Evolutionary conservation across 2,113 vertebrate species (phyloP), one percentile per base, ranked within the genome.

Genomic region (Mystacornis crossleyi): DNA sequence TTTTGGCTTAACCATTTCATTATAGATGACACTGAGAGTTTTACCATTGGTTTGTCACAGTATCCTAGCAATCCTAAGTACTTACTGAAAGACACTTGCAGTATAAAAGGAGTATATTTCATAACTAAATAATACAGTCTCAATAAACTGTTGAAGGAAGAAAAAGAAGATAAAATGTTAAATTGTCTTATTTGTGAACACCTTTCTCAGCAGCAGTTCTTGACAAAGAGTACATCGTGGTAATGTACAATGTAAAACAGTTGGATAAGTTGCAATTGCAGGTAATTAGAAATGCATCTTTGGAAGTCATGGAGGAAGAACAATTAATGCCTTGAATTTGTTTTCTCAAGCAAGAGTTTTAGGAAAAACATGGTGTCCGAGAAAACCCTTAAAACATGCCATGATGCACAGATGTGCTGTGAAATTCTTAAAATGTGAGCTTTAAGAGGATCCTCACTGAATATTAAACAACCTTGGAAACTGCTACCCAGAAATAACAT

Each of bases 401-500:
- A 33, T 72, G 57, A 89, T 79, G 53, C 73, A 86, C 65, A 86
- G 86, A 91, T 87, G 86, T 95, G 61, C 54, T 77, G 74, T 82
- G 83, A 95, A 85, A 85, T 91, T 73, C 72, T 93, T 91, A 82
- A 89, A 93, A 91, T 61, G 14, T 75, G 70, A 84, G 26, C 8
- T 31, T 93, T 69, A 92, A 89, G 77, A 90, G 72, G 58, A 67
- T 77, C 29, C 5, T 85, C 50, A 66, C 70, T 93, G 89, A 91
- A 93, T 97, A 91, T 91, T 93, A 97, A 95, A 42, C 6, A 87
- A 73, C 53, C 58, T 43, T 82, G 20, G 34, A 95, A 95, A 79
- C 47, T 85, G 24, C 9, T 77, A 40, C 50, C 26, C 70, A 85
- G 47, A 92, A 95, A 94, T 40, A 89, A 21, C 15, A 51, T 55